A percentile compares a stretch with the other conserved stretches of the same genome.
Conservation (phyloP, 2,888 invertebrate species). For the Tethea ocularis region DNA sequence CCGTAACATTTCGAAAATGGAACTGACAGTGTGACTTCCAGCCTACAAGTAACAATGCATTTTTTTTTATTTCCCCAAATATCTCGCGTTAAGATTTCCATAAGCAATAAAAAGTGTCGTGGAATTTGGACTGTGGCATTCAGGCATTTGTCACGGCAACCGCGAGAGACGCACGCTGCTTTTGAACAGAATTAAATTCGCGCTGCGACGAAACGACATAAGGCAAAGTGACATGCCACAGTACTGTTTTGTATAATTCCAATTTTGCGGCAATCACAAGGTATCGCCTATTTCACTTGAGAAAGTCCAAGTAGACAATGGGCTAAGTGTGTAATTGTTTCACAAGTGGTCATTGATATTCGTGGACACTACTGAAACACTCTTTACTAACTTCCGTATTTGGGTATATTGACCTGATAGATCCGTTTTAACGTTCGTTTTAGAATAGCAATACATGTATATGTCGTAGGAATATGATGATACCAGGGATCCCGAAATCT, state of each 20-base stretch:
- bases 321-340: slow-evolving; percentile 59
- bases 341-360: slow-evolving; percentile 60
- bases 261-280: slow-evolving; percentile 61
- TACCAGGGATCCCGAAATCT: too few species aligned
- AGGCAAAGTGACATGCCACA: slow-evolving; percentile 35
- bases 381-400: slow-evolving; percentile 15
- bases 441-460: background rate
- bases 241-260: slow-evolving; percentile 57
- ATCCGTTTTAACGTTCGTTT: slow-evolving; percentile 11
- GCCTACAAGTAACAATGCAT: background rate
- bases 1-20: background rate
- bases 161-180: slow-evolving; percentile 29
- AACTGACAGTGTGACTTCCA: background rate
- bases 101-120: slow-evolving; percentile 26
- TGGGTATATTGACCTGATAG: slow-evolving; percentile 8
- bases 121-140: slow-evolving; percentile 45
- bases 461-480: too few species aligned
- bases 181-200: slow-evolving; percentile 44
- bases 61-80: slow-evolving; percentile 18
- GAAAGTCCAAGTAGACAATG: slow-evolving; percentile 68
- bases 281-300: slow-evolving; percentile 59
- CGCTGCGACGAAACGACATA: slow-evolving; percentile 39
- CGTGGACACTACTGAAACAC: slow-evolving; percentile 41
- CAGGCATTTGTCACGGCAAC: slow-evolving; percentile 56
- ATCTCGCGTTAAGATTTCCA: slow-evolving; percentile 17